Conservation (phyloP, 2,113 vertebrate species). For the Odontophorus gujanensis region DNA sequence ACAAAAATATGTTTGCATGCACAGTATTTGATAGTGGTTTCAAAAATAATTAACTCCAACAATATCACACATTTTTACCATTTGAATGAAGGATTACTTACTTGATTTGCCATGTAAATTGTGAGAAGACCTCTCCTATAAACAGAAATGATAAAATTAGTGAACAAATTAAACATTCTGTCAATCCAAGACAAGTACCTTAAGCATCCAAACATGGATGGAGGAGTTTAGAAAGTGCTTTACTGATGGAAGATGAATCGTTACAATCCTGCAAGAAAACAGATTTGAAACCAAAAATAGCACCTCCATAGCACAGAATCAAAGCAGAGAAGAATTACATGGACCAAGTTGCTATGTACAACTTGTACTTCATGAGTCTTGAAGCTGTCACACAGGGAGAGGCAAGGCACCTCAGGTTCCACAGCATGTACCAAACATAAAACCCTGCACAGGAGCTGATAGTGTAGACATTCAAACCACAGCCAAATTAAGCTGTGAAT, state of each 20-base stretch:
- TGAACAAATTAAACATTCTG: background rate
- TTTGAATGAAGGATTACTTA: slow-evolving; percentile 78
- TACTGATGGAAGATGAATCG: background rate
- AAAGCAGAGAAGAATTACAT: background rate
- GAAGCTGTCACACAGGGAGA: background rate
- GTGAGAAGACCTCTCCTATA: slow-evolving; percentile 97
- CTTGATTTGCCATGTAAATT: slow-evolving; percentile 99
- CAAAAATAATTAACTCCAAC: background rate
- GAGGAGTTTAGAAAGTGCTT: background rate
- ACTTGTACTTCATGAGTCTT: background rate
- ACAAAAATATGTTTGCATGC: background rate
- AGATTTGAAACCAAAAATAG: background rate
- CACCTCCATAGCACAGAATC: background rate
- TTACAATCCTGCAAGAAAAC: background rate
- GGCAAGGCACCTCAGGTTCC: background rate
- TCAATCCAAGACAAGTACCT: background rate
- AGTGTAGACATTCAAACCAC: background rate
- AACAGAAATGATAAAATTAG: slow-evolving; percentile 43
- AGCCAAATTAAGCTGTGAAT: background rate
- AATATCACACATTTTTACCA: background rate
- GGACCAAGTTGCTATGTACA: background rate
- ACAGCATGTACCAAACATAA: background rate
- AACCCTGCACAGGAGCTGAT: background rate
- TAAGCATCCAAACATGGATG: background rate
- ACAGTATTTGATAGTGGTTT: background rate